A percentile compares a stretch with the other conserved stretches of the same genome.
Conservation (phyloP, 2,113 vertebrate genomes). For the Nothocercus julius region DNA sequence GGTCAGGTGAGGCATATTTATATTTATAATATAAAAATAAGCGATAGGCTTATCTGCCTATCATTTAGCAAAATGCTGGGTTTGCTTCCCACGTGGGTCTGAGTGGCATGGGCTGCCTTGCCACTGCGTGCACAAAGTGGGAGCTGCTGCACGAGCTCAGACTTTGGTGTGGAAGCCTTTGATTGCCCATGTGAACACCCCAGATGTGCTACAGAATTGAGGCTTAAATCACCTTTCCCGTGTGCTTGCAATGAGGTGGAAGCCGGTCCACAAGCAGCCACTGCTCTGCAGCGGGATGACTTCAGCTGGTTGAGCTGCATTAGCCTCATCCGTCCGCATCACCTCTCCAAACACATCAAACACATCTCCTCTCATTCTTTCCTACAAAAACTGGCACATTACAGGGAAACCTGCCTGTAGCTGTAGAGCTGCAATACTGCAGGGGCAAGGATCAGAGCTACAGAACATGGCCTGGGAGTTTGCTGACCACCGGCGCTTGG, state of each 20-base stretch:
- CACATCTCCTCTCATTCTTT: not conserved
- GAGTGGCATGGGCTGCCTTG: accelerated
- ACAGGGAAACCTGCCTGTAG: too few relatives aligned
- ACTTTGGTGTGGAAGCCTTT: not conserved
- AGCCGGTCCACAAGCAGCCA: not conserved
- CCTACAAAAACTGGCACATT: too few relatives aligned
- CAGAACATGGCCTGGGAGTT: too few relatives aligned
- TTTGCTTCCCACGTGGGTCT: accelerated
- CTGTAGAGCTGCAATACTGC: too few relatives aligned
- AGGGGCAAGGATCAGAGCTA: too few relatives aligned
- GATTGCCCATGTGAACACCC: not conserved
- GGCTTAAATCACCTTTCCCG: not conserved
- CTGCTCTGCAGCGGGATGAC: not conserved
- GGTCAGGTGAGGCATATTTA: conserved; percentile 61
- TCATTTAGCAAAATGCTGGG: accelerated
- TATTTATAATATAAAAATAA: too few relatives aligned
- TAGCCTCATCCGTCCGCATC: not conserved
- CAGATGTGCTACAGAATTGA: not conserved
- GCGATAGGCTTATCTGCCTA: accelerated
- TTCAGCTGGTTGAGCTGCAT: not conserved
- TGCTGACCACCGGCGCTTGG: too few relatives aligned
- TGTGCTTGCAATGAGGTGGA: not conserved
- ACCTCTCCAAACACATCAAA: not conserved
- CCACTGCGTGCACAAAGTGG: accelerated
- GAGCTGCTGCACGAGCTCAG: not conserved